Evolutionary conservation across 1,140 invertebrate genomes (phyloP), one percentile per base, ranked within the genome.

Genomic region (Meloidogyne hapla): DNA sequence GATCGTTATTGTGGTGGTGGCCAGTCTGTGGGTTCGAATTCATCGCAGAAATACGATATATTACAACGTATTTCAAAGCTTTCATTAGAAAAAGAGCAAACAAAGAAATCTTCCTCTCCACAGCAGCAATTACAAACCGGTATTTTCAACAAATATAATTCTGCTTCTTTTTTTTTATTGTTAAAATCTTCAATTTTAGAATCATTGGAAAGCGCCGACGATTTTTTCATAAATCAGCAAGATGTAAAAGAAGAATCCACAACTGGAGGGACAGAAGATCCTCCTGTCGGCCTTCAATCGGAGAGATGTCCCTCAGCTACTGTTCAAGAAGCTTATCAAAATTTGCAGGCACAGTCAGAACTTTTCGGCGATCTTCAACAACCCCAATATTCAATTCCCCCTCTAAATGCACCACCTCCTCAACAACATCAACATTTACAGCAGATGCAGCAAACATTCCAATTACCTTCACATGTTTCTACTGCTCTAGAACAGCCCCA

Each of bases 1-100:
- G 69, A 80, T 10, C 83, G 81, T 48, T 84, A 84, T 64, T 81
- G 61, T 56, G 74, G 79, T 21, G 78, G 76, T 63, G 48, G 18
- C 25, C 56, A 61, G 64, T 45, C 40, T 23, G 26, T 21, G 9
- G 45, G 4, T 38, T 33, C 26, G 13, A 73, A 40, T 63, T 25
- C 71, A 18, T 23, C 71, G 2, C 76, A 77, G 21, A 77, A 77
- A 40, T 75, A 81, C 82, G 68, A 83, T 56, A 45, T 82, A 8
- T 45, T 71, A 21, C 77, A 81, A 56, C 75, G 76, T 28, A 70
- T 77, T 42, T 66, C 80, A n/a, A 69, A 71, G 12, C 42, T 81
- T 45, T 83, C 81, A 8, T 26, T 81, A 64, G 78, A 80, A 48
- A 67, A 28, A 23, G 42, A 71, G n/a, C 67, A 74, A 25, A 40